Evolutionary conservation across 2,113 vertebrate genomes (phyloP).

Genomic region (Tetraodon nigroviridis): DNA sequence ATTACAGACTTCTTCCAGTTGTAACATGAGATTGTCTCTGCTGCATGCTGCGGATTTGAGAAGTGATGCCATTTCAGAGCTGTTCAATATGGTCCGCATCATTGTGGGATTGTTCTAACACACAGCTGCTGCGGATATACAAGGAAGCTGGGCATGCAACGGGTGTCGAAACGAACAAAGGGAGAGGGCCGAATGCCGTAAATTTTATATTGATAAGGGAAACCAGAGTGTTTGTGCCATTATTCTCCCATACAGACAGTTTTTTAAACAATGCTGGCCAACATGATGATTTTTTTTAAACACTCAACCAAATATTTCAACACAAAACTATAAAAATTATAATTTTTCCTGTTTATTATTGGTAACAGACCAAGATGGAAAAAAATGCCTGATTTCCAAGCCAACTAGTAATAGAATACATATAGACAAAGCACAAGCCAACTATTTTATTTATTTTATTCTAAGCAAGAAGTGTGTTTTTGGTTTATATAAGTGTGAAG

Average conservation of each 20-base stretch:
- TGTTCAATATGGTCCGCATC: constrained; percentile 55
- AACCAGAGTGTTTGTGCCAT: constrained; percentile 43
- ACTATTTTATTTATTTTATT: neutral
- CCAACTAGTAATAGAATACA: too few relatives aligned
- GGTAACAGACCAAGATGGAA: neutral
- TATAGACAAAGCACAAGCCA: too few relatives aligned
- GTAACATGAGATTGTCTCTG: constrained; percentile 28
- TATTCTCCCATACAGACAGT: constrained; percentile 20
- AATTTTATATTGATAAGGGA: constrained; percentile 45
- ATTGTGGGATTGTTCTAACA: constrained; percentile 31
- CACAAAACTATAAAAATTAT: neutral
- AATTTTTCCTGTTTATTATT: neutral
- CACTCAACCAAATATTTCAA: neutral
- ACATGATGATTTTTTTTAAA: constrained; percentile 18
- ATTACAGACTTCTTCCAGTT: constrained; percentile 34
- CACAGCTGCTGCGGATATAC: constrained; percentile 32
- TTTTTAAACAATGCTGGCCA: constrained; percentile 19
- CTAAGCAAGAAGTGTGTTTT: neutral
- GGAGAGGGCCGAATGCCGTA: constrained; percentile 42
- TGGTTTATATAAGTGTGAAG: neutral
- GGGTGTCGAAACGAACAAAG: constrained; percentile 39
- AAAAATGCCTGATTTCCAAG: neutral
- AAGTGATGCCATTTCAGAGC: constrained; percentile 29
- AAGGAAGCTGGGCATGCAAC: constrained; percentile 30
- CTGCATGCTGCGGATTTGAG: constrained; percentile 53